Percentiles rank a stretch among this genome's conserved stretches.
phyloP scores from a whole-genome alignment of 1,140 invertebrate genomes.

The Procambarus clarkii region DNA sequence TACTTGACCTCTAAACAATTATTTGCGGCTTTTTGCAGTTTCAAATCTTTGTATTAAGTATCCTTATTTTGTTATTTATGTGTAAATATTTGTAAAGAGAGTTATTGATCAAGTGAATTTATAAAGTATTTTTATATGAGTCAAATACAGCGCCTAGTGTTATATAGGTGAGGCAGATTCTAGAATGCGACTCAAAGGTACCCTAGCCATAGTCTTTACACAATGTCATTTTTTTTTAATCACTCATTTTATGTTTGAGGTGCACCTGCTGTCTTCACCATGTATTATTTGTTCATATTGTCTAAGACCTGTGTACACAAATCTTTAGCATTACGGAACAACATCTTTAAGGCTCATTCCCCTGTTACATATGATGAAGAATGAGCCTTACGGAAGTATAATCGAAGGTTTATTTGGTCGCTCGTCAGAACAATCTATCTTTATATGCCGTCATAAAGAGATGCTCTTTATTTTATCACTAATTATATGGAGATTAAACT shows the following conservation, averaged over 20 bases:
- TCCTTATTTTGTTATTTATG: not conserved
- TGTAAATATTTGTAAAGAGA: slow-evolving; percentile 15
- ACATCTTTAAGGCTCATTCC: not conserved
- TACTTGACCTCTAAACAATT: not conserved
- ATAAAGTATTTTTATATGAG: slow-evolving; percentile 35
- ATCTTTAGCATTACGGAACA: not conserved
- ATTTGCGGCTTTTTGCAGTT: not conserved
- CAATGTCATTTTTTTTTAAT: slow-evolving; percentile 9
- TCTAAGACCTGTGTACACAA: slow-evolving; percentile 12
- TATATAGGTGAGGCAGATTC: slow-evolving; percentile 12
- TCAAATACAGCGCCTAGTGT: slow-evolving; percentile 15
- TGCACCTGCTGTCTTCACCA: slow-evolving; percentile 35
- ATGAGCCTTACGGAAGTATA: not conserved
- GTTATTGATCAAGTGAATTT: slow-evolving; percentile 19
- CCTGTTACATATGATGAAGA: not conserved
- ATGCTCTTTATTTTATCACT: slow-evolving; percentile 46
- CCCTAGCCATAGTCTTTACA: not conserved
- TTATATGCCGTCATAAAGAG: slow-evolving; percentile 19
- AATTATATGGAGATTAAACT: not conserved
- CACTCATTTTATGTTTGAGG: slow-evolving; percentile 22
- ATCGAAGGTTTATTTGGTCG: slow-evolving; percentile 21
- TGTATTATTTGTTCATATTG: slow-evolving; percentile 13
- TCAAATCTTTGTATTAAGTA: slow-evolving; percentile 1
- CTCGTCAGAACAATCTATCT: slow-evolving; percentile 7
- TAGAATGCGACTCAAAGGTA: slow-evolving; percentile 13